Evolutionary conservation across 1,140 invertebrate species (phyloP), one percentile per base, ranked within the genome.

Genomic region (Bombus sylvicola): DNA sequence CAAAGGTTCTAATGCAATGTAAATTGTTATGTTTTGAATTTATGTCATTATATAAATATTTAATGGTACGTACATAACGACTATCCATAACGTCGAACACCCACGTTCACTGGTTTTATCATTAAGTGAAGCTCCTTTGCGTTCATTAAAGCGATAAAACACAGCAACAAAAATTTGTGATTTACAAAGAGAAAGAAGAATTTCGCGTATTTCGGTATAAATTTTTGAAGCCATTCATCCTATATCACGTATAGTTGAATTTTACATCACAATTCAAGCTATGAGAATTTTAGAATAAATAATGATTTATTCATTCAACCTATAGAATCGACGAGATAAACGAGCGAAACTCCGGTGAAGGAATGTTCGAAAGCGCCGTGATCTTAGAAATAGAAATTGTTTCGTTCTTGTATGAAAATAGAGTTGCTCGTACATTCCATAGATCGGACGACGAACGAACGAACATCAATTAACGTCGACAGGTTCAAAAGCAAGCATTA

Each of bases 401-500:
- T 59, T 57, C 69, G 37, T 73, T 34, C 13, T 53, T 53, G 22
- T 41, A 82, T 64, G 57, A 37, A 82, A 74, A 74, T 74, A 64
- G 18, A 53, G 47, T 53, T 53, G 73, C 28, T 28, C 57, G 57
- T 28, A n/a, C 25, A n/a, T 59, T 10, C 57, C 28, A 28, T 28
- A n/a, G 25, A 28, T n/a, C 57, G 28, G 10, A 59, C 28, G 3
- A 59, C 28, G 28, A 59, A 59, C 57, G 57, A n/a, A 28, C 57
- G 28, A 28, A 28, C 57, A 62, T 62, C 22, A n/a, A n/a, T 25
- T 28, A 76, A 83, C 41, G 59, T 76, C 25, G 18, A 37, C 59
- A 15, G 1, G 13, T n/a, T 76, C 3, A 57, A 79, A 43, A 13
- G 12, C 6, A 59, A 53, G 47, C 37, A 69, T 72, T 28, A 8